These are phyloP conservation scores for Danio rerio DNA, from an alignment of 2,113 vertebrate genomes.

Conservation along the genomic window GRCz12tu NC_133193.1:40415501-40416000, in stretches of 20 bases:
- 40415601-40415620: constrained; percentile 48
- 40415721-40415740: constrained; percentile 5
- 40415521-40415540: not conserved
- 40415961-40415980: constrained; percentile 14
- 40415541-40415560: not conserved
- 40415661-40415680: constrained; percentile 37
- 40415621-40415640: constrained; percentile 34
- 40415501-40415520: not conserved
- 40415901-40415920: constrained; percentile 31
- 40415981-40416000: constrained; percentile 48
- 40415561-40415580: constrained; percentile 6
- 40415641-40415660: constrained; percentile 22
- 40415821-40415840: constrained; percentile 40
- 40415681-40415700: constrained; percentile 37
- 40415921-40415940: constrained; percentile 19
- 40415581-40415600: constrained; percentile 40
- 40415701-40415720: not conserved
- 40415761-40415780: constrained; percentile 10
- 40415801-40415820: constrained; percentile 5
- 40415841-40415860: constrained; percentile 37
- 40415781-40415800: constrained; percentile 23
- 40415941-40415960: constrained; percentile 6
- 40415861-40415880: constrained; percentile 50
- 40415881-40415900: constrained; percentile 10
- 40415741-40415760: constrained; percentile 17